phyloP scores from a whole-genome alignment of 2,113 vertebrate species.

The Oreochromis spilurus region DNA sequence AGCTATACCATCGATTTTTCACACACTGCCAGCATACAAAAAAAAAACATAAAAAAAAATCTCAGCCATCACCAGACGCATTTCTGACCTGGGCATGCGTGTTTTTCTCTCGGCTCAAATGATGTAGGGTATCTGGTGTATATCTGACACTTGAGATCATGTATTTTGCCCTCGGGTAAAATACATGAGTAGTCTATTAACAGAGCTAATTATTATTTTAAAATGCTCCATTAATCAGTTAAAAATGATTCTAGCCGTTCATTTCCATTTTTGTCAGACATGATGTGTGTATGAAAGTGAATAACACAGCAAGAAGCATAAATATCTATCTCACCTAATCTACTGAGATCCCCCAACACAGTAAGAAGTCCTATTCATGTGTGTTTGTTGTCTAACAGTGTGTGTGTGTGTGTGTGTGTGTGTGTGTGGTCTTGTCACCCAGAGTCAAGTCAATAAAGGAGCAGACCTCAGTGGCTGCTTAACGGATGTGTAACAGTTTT shows the following conservation, averaged over 20 bases:
- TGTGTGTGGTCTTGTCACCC: constrained; percentile 39
- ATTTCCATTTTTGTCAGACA: neutral
- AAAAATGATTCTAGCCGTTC: neutral
- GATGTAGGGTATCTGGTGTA: neutral
- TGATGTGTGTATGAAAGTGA: neutral
- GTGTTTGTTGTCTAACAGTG: neutral
- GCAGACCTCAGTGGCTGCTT: constrained; percentile 28
- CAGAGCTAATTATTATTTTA: constrained; percentile 21
- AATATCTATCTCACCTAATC: constrained; percentile 39
- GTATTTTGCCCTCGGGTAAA: neutral
- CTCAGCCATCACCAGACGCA: constrained; percentile 44
- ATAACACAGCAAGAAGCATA: neutral
- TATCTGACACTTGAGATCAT: neutral
- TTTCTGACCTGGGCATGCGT: constrained; percentile 17
- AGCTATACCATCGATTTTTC: constrained; percentile 72
- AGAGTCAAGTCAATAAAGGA: constrained; percentile 43
- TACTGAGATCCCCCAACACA: neutral
- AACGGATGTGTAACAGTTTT: constrained; percentile 59
- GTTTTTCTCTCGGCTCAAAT: neutral
- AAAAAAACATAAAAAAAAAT: constrained; percentile 29
- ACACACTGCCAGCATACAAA: constrained; percentile 61
- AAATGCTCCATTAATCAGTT: neutral
- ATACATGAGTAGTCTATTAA: neutral
- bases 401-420: neutral
- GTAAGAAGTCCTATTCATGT: neutral